Evolutionary conservation across 2,888 invertebrate species (phyloP), one percentile per base, ranked within the genome.

Genomic region (Ypsolopha scabrella): DNA sequence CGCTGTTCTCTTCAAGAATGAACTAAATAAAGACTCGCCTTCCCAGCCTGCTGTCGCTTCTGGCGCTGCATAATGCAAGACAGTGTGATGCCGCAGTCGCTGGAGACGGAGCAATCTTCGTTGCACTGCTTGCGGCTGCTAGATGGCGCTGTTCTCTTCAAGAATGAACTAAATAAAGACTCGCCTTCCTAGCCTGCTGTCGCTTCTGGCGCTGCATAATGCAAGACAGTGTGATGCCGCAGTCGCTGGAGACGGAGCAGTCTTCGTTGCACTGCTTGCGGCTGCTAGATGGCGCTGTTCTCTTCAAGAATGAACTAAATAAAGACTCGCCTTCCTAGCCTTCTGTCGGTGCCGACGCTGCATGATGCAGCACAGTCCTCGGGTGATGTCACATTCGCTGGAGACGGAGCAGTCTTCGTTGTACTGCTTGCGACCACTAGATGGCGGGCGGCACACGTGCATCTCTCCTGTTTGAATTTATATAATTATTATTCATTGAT

Each of bases 1-100:
- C 24, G 24, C 24, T 24, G 24, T 24, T 24, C 24, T 24, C 24
- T 24, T 24, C 2, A 24, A 24, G 24, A 24, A 24, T 24, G 1
- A 39, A 39, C 7, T 39, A 1, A 10, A 1, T 0, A 10, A 39
- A 9, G 7, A 10, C 39, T 39, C 11, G 94, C 93, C 90, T 94
- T 94, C 78, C 95, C 89, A 1, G 95, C 90, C 59, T 93, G 91
- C 83, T 94, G 94, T 45, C 95, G 90, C 76, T 96, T 95, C 60
- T 95, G 90, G 56, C 95, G 90, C 64, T 95, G 94, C 63, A 95
- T 83, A 78, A 95, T 94, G 79, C 96, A 96, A 82, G 96, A 96
- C 51, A 96, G 88, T 24, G 91, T 90, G 62, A 95, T 92, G 77
- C 95, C 95, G 67, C 96, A 96, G 65, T 96, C 95, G 64, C 90